Evolutionary conservation across 2,113 vertebrate species (phyloP), one percentile per base, ranked within the genome.

Genomic region (Oceanites oceanicus): DNA sequence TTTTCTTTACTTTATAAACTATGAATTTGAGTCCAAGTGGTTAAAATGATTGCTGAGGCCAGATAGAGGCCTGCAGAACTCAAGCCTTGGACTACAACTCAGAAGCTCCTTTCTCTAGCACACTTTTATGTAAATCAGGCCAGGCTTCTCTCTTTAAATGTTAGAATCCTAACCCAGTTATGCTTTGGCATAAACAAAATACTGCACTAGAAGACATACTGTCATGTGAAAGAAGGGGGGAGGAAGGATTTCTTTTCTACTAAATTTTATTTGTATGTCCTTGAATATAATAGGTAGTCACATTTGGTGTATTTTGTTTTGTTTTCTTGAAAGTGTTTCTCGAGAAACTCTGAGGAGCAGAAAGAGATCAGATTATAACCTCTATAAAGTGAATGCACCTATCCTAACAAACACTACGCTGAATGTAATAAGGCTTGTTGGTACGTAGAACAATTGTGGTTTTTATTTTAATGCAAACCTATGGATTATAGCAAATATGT

Each of bases 391-490:
- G 97, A 99, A 99, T 38, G 99, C 99, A 27, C 99, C 99, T 22
- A 99, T 99, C 96, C 98, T 99, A 88, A 99, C 99, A 94, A 99
- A 99, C 98, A 99, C 99, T 96, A 99, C 99, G 3, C 97, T 99
- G 95, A 99, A 99, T 90, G 99, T 99, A 94, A 99, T 99, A 97
- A 98, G 99, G 55, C 99, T 99, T 70, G 99, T 99, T 61, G 99
- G 99, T 99, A 98, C 95, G 99, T 99, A 97, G 50, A 94, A n/a
- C 45, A 47, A 45, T 42, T 76, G 7, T 29, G 29, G 13, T 6
- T 59, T 75, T 75, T 12, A 42, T 62, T 92, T 86, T 76, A 56
- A n/a, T 73, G 8, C 44, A 63, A 40, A 61, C 1, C 9, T 79
- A 17, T 3, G 6, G 13, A 40, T 53, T 78, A 25, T 29, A 66